A percentile compares a stretch with the other conserved stretches of the same genome.
Conservation (phyloP, 92 coral and sea anemone species). For the Diadumene lineata region DNA sequence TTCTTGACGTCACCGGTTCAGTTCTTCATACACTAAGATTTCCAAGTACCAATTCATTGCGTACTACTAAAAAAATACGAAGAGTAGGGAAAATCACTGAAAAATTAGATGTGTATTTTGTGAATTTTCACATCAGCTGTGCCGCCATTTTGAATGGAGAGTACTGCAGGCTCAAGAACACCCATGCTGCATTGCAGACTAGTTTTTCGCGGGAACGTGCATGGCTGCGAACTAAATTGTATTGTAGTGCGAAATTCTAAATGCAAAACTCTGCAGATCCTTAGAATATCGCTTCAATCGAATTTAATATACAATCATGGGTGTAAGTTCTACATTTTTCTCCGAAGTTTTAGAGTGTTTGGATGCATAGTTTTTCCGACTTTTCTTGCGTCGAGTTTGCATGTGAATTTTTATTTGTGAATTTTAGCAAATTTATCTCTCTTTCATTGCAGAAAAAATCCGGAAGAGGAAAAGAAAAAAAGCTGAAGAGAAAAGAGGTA, state of each 20-base stretch:
- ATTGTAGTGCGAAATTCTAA: not conserved
- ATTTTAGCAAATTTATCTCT: not conserved
- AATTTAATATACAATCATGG: not conserved
- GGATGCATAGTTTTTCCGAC: not conserved
- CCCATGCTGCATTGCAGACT: not conserved
- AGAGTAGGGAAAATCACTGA: not conserved
- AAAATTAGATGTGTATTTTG: not conserved
- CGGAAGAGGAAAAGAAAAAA: conserved; percentile 93
- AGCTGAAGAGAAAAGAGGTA: conserved; percentile 94
- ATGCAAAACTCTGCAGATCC: not conserved
- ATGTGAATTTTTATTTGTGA: not conserved
- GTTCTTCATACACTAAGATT: not conserved
- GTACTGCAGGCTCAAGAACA: not conserved
- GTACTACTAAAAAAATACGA: not conserved
- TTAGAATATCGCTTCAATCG: not conserved
- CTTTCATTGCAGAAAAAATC: conserved; percentile 75
- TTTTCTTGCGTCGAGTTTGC: not conserved
- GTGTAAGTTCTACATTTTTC: not conserved
- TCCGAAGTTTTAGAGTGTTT: not conserved
- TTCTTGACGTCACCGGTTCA: not conserved
- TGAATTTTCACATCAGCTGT: not conserved
- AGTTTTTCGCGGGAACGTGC: conserved; percentile 1
- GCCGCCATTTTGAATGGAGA: conserved; percentile 19
- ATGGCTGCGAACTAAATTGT: no score
- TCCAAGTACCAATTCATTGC: not conserved